Conservation (phyloP, 2,888 invertebrate species). For the Drosophila demipolita region DNA sequence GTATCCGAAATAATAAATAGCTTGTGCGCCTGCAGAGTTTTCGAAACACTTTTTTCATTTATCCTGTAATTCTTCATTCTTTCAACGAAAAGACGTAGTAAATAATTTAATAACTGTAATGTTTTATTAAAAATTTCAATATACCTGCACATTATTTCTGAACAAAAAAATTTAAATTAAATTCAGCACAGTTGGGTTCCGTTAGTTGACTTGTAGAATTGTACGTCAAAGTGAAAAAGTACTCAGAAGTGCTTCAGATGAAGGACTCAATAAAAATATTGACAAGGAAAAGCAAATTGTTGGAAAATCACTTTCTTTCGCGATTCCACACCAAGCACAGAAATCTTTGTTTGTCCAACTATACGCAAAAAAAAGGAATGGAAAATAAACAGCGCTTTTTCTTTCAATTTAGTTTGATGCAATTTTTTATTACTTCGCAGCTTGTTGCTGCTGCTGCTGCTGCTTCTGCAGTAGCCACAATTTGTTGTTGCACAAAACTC, state of each 20-base stretch:
- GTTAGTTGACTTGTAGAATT: not conserved
- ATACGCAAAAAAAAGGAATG: not conserved
- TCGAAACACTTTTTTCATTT: not conserved
- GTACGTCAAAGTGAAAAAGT: constrained; percentile 2
- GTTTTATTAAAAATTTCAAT: not conserved
- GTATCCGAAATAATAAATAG: not conserved
- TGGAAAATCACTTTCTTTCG: constrained; percentile 37
- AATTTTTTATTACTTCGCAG: constrained; percentile 43
- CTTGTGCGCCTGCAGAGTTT: not conserved
- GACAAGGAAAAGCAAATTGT: constrained; percentile 56
- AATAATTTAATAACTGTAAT: not conserved
- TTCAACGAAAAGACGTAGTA: not conserved
- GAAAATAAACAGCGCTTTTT: constrained; percentile 19
- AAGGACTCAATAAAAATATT: constrained; percentile 42
- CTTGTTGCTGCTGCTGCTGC: constrained; percentile 9
- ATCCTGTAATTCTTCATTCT: not conserved
- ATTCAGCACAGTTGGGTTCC: not conserved
- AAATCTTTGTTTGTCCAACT: constrained; percentile 19
- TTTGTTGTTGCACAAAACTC: constrained; percentile 36
- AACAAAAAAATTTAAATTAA: constrained; percentile 4
- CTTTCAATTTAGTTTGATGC: constrained; percentile 44
- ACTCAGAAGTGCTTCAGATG: constrained; percentile 5
- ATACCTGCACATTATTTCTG: not conserved
- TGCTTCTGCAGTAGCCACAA: constrained; percentile 16
- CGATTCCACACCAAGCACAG: not conserved